Conservation (phyloP, 1,140 invertebrate genomes). For the Philotrypesis tridentata region DNA sequence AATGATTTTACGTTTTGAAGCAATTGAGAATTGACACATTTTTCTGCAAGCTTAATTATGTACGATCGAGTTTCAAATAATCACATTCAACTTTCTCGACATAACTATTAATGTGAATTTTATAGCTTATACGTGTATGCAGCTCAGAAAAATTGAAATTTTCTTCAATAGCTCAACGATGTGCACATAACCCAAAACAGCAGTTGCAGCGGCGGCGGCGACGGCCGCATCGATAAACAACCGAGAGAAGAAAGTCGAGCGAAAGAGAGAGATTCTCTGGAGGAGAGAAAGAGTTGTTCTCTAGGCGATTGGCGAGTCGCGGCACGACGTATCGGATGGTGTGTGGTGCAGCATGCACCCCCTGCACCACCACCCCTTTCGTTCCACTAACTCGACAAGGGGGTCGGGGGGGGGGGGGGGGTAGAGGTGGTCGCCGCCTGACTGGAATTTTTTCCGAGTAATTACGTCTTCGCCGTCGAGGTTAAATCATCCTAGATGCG, state of each 20-base stretch:
- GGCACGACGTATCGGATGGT: slow-evolving; percentile 34
- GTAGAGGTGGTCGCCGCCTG: slow-evolving; percentile 57
- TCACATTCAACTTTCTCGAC: no score
- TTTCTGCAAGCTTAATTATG: no score
- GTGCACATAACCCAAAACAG: background rate
- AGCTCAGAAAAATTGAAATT: no score
- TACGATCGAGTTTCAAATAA: no score
- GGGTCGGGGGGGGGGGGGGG: no score
- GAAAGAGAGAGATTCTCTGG: background rate
- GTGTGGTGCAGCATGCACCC: no score
- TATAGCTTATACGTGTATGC: no score
- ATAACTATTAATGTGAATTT: no score
- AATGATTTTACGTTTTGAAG: no score
- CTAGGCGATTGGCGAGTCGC: slow-evolving; percentile 25
- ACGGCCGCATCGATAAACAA: background rate
- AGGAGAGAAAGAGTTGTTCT: background rate
- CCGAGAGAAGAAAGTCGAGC: background rate
- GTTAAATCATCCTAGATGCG: slow-evolving; percentile 63
- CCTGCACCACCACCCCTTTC: no score
- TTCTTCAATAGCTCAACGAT: no score
- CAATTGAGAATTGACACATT: no score
- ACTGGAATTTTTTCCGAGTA: slow-evolving; percentile 69
- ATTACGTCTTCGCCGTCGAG: slow-evolving; percentile 63
- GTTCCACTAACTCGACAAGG: slow-evolving; percentile 17
- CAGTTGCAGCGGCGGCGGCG: background rate